Base-by-base conservation (phyloP, 2,797 vertebrate species). In the Austrolebias charrua region DNA sequence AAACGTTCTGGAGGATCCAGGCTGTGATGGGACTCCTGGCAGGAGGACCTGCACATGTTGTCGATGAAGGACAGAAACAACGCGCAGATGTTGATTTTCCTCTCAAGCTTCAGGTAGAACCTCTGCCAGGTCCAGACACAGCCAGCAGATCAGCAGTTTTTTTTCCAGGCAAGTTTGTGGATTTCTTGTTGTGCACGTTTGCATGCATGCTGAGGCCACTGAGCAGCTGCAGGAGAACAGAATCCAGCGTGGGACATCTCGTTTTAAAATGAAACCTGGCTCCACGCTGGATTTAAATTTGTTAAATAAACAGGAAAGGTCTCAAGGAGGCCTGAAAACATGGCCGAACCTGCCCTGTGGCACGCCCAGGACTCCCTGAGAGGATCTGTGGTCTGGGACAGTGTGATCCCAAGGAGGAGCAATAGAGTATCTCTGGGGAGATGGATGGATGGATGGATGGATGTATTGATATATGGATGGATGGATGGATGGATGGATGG, bases 81-180 rank as follows among this genome's bases (percentile, higher is more conserved):
- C 80, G 71, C 64, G 73, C 70, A 83, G 78, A 74, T 77, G 84
- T 69, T 75, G 61, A 73, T 66, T 60, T 60, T 80, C 64, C 60
- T 78, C 76, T 69, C 47, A 50, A 60, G 79, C 85, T 84, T 83
- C 80, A 85, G 80, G 83, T 80, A 71, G 61, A 79, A 54, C 51
- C 38, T 59, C 66, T 83, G 85, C 88, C 89, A 86, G 72, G 60
- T 53, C 47, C 60, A 69, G 13, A 70, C 60, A 45, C 65, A 81
- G 80, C 80, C 73, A 81, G 71, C 51, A 24, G 24, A 2, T 24
- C n/a, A n/a, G n/a, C n/a, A n/a, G n/a, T 24, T 24, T 24, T 24
- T 24, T 24, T 24, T 24, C 24, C 24, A 24, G 24, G n/a, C n/a
- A n/a, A n/a, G n/a, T n/a, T 3, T 24, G 24, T 24, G 3, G 46